Base-by-base conservation (phyloP, 2,797 vertebrate genomes). In the Orientallactaga sibirica region DNA sequence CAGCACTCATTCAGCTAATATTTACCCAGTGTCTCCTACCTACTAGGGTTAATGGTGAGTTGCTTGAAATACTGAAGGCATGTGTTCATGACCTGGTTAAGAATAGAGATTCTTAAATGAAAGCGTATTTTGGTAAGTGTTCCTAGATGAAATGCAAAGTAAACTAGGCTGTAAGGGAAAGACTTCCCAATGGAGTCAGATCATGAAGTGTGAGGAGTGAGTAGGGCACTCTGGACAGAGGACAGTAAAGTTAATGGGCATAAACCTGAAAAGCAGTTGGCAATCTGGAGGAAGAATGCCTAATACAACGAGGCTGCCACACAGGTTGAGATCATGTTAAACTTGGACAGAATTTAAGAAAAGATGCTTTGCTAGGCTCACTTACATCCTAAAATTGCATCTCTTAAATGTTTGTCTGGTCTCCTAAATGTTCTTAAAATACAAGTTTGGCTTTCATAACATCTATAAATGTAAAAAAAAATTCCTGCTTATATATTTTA, bases 401-500 rank as follows among this genome's bases (percentile, higher is more conserved):
- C 55, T 75, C 73, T 75, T 74, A 33, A 77, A 61, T 67, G 83
- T 22, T 48, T 88, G 33, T 66, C 81, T 80, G 33, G 81, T 43
- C 27, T 33, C 20, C 48, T 91, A 91, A 71, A 48, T 76, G 86
- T 25, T 75, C 88, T 93, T 33, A 78, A 96, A 88, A 73, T 43
- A 77, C 41, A 88, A 81, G 52, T 58, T 67, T 5, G 5, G 29
- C 15, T 86, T 85, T 48, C 48, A 71, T 83, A 77, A 89, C 66
- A 76, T 73, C 48, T 48, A 33, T 93, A 89, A 91, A 58, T 67
- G 14, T 83, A 94, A 86, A 68, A 73, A 75, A 90, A 77, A 20
- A 61, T 29, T 4, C 76, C 48, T 33, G 87, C 61, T 94, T 77
- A 4, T 70, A 93, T 48, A 91, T 82, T 20, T 91, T 68, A 37